These are phyloP conservation scores for Poeciliopsis gracilis DNA, from an alignment of 2,797 vertebrate genomes.

Conservation along the genomic window DNA sequence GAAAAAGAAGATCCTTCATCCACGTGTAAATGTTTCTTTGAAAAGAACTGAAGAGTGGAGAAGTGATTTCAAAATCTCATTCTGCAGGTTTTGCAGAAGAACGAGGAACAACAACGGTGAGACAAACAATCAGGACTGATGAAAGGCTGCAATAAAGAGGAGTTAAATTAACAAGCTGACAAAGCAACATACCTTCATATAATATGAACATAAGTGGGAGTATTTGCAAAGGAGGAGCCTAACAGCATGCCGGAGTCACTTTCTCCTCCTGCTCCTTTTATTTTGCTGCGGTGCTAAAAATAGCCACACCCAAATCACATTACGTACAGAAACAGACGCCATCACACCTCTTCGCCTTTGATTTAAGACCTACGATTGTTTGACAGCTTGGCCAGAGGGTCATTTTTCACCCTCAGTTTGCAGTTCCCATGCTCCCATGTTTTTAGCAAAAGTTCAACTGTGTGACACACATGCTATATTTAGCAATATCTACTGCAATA, in stretches of 20 bases:
- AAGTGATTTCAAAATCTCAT: background rate
- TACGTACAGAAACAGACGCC: conserved; percentile 44
- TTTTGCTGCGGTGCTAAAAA: conserved; percentile 51
- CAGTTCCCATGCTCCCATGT: background rate
- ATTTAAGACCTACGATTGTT: conserved; percentile 42
- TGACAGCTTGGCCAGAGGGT: conserved; percentile 37
- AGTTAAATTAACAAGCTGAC: background rate
- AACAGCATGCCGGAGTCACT: conserved; percentile 13
- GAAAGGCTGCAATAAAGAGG: background rate
- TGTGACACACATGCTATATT: background rate
- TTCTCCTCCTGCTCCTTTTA: conserved; percentile 7
- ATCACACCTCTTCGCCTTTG: conserved; percentile 27
- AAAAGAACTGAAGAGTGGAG: background rate
- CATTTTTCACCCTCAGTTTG: conserved; percentile 24
- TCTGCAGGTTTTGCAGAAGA: background rate
- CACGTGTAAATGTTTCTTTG: background rate
- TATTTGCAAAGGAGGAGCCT: conserved; percentile 5
- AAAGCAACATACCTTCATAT: background rate
- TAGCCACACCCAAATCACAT: conserved; percentile 42
- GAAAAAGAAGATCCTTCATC: background rate
- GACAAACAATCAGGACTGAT: background rate
- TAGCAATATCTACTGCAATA: background rate
- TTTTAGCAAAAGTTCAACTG: background rate
- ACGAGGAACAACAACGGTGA: background rate
- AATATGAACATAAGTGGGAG: background rate